Evolutionary conservation across 2,888 invertebrate species (phyloP).

Genomic region (Lepeophtheirus nordmannii): DNA sequence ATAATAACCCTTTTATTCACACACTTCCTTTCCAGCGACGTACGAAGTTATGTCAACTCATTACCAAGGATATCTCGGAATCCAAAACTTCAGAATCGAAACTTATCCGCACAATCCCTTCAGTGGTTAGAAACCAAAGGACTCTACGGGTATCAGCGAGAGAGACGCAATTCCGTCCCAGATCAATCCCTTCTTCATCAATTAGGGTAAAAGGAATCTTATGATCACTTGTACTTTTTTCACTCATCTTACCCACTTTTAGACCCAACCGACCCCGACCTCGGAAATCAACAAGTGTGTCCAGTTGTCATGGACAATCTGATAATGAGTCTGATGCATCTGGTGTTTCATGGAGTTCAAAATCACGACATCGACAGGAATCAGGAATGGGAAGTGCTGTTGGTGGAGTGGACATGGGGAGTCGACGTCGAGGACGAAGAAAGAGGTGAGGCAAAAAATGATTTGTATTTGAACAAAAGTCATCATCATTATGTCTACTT

Average conservation of each 20-base stretch:
- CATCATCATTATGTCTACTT: background rate
- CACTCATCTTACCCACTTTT: too few relatives aligned
- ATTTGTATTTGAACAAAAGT: too few relatives aligned
- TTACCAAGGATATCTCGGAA: background rate
- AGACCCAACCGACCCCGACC: background rate
- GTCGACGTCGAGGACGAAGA: conserved; percentile 9
- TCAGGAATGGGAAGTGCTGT: too few relatives aligned
- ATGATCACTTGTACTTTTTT: too few relatives aligned
- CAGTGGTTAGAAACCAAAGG: conserved; percentile 22
- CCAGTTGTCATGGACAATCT: conserved; percentile 3
- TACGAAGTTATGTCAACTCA: conserved; percentile 2
- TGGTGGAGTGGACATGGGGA: background rate
- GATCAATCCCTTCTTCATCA: background rate
- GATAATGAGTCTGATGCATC: conserved; percentile 15
- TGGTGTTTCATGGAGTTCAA: conserved; percentile 11
- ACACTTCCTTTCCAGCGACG: background rate
- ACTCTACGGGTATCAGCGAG: conserved; percentile 13
- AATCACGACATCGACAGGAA: background rate
- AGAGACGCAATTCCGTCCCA: background rate
- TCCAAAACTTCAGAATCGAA: background rate
- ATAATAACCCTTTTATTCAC: too few relatives aligned
- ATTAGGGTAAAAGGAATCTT: background rate
- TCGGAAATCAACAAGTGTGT: background rate
- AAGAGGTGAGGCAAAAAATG: background rate
- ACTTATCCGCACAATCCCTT: conserved; percentile 22